A percentile compares a stretch with the other conserved stretches of the same genome.
These are phyloP conservation scores for Chymomyza fuscimana DNA, from an alignment of 2,888 invertebrate genomes.

Conservation along the genomic window DNA sequence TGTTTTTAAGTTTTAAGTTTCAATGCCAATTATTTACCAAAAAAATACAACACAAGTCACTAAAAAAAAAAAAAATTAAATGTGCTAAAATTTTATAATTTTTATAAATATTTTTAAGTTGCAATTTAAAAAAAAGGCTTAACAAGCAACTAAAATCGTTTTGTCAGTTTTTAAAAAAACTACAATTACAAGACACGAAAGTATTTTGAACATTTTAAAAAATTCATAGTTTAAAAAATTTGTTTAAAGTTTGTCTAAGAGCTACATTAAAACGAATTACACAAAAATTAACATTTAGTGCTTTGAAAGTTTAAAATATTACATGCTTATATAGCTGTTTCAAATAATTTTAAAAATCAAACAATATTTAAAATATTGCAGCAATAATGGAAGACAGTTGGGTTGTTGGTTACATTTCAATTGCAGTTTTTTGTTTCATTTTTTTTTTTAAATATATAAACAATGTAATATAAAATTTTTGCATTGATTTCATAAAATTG, in stretches of 20 bases:
- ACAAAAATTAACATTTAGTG: not conserved
- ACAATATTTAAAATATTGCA: slow-evolving; percentile 67
- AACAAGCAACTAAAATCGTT: too few species aligned
- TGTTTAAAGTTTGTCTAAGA: slow-evolving; percentile 56
- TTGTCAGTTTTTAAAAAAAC: not conserved
- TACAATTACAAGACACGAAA: not conserved
- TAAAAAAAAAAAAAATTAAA: not conserved
- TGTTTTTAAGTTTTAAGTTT: not conserved
- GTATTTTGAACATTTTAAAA: not conserved
- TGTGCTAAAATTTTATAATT: too few species aligned
- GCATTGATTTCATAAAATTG: slow-evolving; percentile 24
- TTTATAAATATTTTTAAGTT: not conserved
- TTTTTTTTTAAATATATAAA: slow-evolving; percentile 35
- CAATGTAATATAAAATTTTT: slow-evolving; percentile 16
- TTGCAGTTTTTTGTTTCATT: slow-evolving; percentile 34
- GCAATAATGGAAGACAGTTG: slow-evolving; percentile 76
- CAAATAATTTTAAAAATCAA: slow-evolving; percentile 39
- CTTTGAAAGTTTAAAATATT: not conserved
- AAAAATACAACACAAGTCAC: not conserved
- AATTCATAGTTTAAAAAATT: slow-evolving; percentile 23
- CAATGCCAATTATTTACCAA: not conserved
- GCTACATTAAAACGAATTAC: slow-evolving; percentile 39
- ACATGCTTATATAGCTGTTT: not conserved
- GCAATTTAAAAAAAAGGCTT: not conserved
- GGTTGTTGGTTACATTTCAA: slow-evolving; percentile 33